Evolutionary conservation across 1,140 invertebrate genomes (phyloP).

Genomic region (Magallana angulata): DNA sequence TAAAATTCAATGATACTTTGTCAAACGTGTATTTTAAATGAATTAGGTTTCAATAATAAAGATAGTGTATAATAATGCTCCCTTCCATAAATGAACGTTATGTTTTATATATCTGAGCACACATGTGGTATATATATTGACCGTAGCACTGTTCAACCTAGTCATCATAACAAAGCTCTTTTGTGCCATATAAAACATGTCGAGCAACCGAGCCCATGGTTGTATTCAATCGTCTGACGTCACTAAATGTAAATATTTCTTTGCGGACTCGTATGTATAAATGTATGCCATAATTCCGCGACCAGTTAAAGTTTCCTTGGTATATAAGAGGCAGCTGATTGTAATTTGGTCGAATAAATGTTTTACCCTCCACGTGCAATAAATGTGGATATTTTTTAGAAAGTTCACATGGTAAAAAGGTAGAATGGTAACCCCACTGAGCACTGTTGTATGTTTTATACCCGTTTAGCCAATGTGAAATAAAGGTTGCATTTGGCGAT

Average conservation of each 20-base stretch:
- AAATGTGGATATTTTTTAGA: constrained; percentile 47
- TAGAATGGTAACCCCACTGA: constrained; percentile 42
- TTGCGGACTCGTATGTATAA: constrained; percentile 42
- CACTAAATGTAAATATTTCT: not conserved
- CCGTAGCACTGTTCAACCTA: not conserved
- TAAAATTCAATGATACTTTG: too few relatives aligned
- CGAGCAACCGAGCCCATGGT: constrained; percentile 46
- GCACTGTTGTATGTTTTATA: constrained; percentile 46
- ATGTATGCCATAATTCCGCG: constrained; percentile 59
- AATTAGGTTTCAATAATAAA: too few relatives aligned
- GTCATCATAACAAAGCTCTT: constrained; percentile 45
- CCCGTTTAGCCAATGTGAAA: constrained; percentile 49
- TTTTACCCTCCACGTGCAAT: constrained; percentile 58
- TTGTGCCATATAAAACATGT: constrained; percentile 38
- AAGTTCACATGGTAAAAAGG: constrained; percentile 47
- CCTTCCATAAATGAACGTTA: too few relatives aligned
- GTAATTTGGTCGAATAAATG: constrained; percentile 60
- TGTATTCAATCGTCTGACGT: constrained; percentile 42
- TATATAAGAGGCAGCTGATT: constrained; percentile 51
- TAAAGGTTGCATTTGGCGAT: constrained; percentile 49
- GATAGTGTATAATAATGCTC: too few relatives aligned
- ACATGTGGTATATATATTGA: too few relatives aligned
- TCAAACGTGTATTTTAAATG: too few relatives aligned
- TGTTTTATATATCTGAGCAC: too few relatives aligned
- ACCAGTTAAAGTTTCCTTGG: constrained; percentile 56